Conservation (phyloP, 1,140 invertebrate genomes). For the Drosophila orosa region DNA sequence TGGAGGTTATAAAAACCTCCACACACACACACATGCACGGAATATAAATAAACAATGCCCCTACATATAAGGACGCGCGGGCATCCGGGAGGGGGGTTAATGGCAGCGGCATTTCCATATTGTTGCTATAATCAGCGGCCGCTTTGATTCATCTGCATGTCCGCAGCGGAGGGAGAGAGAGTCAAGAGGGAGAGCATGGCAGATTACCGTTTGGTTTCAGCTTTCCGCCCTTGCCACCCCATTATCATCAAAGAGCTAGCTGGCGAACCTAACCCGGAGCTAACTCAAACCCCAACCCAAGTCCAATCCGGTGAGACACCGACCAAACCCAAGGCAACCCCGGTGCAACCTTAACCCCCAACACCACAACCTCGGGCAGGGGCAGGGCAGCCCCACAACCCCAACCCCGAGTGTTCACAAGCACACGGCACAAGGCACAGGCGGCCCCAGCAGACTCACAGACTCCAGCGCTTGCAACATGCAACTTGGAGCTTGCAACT, state of each 20-base stretch:
- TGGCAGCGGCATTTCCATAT: slow-evolving; percentile 71
- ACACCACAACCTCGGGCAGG: slow-evolving; percentile 2
- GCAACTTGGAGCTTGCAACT: slow-evolving; percentile 29
- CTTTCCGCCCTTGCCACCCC: slow-evolving; percentile 56
- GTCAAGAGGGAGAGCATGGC: slow-evolving; percentile 37
- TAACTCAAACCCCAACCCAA: slow-evolving; percentile 42
- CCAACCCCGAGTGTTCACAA: slow-evolving; percentile 18
- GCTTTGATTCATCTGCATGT: slow-evolving; percentile 80
- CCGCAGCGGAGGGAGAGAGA: slow-evolving; percentile 20
- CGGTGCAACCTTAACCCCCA: slow-evolving; percentile 32
- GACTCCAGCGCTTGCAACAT: slow-evolving; percentile 54
- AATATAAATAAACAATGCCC: slow-evolving; percentile 78
- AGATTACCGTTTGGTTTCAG: slow-evolving; percentile 54
- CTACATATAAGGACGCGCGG: slow-evolving; percentile 55
- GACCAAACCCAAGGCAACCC: slow-evolving; percentile 32
- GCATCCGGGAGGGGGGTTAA: slow-evolving; percentile 27
- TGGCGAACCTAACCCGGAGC: slow-evolving; percentile 47
- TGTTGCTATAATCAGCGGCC: slow-evolving; percentile 79
- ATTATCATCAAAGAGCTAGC: slow-evolving; percentile 56
- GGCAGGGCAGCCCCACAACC: background rate
- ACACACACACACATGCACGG: slow-evolving; percentile 36
- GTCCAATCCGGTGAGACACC: slow-evolving; percentile 18
- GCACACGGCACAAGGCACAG: background rate
- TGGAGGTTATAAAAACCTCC: slow-evolving; percentile 77
- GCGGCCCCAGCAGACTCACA: slow-evolving; percentile 40